Conservation (phyloP, 2,797 vertebrate genomes). For the Spatula versicolor region DNA sequence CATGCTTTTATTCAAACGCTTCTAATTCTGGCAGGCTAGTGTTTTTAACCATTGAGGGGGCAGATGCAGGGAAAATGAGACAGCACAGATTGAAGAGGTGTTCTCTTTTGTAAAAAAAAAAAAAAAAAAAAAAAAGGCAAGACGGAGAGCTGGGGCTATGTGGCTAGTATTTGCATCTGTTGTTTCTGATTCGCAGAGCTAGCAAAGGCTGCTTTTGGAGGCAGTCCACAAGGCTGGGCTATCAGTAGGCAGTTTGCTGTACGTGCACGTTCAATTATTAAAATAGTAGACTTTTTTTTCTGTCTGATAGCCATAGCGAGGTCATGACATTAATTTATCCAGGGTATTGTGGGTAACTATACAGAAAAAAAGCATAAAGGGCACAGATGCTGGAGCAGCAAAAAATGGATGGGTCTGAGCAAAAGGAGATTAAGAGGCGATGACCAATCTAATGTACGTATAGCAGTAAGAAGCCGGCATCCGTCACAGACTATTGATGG, state of each 20-base stretch:
- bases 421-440: conserved; percentile 77
- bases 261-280: conserved; percentile 86
- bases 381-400: conserved; percentile 79
- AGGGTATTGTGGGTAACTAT: conserved; percentile 84
- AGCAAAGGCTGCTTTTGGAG: conserved; percentile 52
- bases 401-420: conserved; percentile 79
- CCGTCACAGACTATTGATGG: conserved; percentile 49
- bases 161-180: conserved; percentile 66
- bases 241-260: conserved; percentile 81
- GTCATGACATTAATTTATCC: conserved; percentile 89
- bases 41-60: conserved; percentile 15
- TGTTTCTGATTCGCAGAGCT: conserved; percentile 68
- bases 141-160: not conserved
- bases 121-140: not conserved
- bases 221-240: conserved; percentile 65
- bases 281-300: conserved; percentile 80
- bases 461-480: conserved; percentile 59
- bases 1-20: conserved; percentile 30
- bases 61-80: not conserved
- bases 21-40: conserved; percentile 22
- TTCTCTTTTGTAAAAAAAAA: not conserved
- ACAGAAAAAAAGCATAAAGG: conserved; percentile 70
- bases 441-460: conserved; percentile 60
- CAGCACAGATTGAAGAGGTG: conserved; percentile 36
- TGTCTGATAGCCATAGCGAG: conserved; percentile 77